phyloP scores from a whole-genome alignment of 2,113 vertebrate species.

The Rynchops niger region DNA sequence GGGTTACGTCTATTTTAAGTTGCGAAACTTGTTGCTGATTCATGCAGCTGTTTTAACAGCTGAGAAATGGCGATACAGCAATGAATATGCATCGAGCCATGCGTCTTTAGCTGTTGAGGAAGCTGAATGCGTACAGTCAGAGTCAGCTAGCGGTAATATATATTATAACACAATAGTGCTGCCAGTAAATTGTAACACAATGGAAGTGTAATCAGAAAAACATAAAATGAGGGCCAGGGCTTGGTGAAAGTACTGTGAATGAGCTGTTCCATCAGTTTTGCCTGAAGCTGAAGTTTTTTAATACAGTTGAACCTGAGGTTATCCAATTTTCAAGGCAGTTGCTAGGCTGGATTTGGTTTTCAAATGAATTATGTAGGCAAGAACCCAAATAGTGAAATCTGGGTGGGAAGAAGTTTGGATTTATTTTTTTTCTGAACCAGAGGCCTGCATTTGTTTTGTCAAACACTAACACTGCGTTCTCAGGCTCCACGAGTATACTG shows the following conservation, averaged over 20 bases:
- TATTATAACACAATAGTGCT: background rate
- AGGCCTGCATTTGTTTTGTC: background rate
- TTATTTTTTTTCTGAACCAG: background rate
- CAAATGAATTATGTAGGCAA: background rate
- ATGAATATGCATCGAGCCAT: background rate
- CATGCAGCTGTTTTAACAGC: slow-evolving; percentile 8
- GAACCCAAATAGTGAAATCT: background rate
- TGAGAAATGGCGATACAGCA: background rate
- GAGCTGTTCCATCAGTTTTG: slow-evolving; percentile 16
- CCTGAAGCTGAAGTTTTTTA: slow-evolving; percentile 37
- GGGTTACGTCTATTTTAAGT: background rate
- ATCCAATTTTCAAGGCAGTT: slow-evolving; percentile 38
- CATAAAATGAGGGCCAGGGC: background rate
- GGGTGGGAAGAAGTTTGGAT: background rate
- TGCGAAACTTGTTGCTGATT: background rate
- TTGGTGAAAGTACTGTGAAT: background rate
- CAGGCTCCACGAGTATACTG: background rate
- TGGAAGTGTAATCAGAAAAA: slow-evolving; percentile 1
- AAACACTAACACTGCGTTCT: background rate
- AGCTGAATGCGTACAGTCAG: background rate
- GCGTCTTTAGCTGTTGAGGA: background rate
- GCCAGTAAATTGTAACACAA: background rate
- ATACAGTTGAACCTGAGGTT: slow-evolving; percentile 45
- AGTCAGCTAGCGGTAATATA: background rate
- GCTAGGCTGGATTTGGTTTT: background rate